Conservation (phyloP, 2,797 vertebrate species). For the Rhinophrynus dorsalis region DNA sequence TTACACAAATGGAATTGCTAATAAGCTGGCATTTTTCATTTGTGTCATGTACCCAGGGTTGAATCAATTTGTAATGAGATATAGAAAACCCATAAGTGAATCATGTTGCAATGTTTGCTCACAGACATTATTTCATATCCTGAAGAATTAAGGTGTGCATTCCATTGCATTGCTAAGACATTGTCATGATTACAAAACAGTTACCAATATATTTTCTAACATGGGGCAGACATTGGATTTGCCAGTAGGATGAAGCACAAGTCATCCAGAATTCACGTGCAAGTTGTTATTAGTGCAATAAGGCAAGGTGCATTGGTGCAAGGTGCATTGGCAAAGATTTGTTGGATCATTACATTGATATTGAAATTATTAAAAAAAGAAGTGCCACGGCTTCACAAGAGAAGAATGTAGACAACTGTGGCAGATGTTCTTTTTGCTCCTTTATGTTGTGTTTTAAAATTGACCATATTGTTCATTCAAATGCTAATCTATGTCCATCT, state of each 20-base stretch:
- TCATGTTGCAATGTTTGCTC: conserved; percentile 16
- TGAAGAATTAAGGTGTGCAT: conserved; percentile 43
- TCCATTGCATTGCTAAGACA: conserved; percentile 13
- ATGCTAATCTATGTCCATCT: too few species aligned
- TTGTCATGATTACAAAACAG: conserved; percentile 22
- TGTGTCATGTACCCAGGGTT: background rate
- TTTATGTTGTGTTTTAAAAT: too few species aligned
- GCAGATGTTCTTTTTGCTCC: too few species aligned
- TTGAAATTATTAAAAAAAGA: too few species aligned
- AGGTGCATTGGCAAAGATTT: too few species aligned
- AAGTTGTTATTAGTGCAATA: too few species aligned
- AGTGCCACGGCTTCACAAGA: too few species aligned
- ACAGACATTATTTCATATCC: conserved; percentile 26
- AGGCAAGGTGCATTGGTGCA: too few species aligned
- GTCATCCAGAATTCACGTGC: conserved; percentile 36
- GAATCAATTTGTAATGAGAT: conserved; percentile 14
- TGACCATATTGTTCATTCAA: too few species aligned
- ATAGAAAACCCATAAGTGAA: conserved; percentile 7
- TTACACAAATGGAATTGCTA: conserved; percentile 1
- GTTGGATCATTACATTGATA: too few species aligned
- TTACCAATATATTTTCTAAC: conserved; percentile 11
- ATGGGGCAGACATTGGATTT: conserved; percentile 20
- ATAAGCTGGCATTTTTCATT: conserved; percentile 9
- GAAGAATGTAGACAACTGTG: too few species aligned
- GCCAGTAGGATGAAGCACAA: conserved; percentile 4